Percentiles rank a stretch among this genome's conserved stretches.
phyloP scores from a whole-genome alignment of 2,113 vertebrate genomes.

The Ictalurus punctatus region DNA sequence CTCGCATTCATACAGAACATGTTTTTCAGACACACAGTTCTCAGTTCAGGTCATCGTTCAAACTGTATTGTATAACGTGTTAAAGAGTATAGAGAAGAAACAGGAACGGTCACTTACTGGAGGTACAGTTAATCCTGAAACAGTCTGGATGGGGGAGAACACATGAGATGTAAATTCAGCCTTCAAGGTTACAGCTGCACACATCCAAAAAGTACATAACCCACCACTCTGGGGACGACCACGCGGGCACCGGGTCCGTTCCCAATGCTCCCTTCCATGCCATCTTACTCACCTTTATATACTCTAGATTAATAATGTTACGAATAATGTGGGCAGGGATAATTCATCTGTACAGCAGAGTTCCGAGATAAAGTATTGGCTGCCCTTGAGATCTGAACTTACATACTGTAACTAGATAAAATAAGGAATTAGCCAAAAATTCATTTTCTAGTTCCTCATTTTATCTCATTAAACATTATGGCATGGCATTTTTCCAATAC shows the following conservation, averaged over 20 bases:
- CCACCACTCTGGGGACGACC: conserved; percentile 99
- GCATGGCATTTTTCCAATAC: background rate
- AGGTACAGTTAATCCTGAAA: conserved; percentile 99
- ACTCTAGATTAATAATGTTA: conserved; percentile 3
- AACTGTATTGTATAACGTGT: background rate
- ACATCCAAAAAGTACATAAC: conserved; percentile 96
- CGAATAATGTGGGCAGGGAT: background rate
- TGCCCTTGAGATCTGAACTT: conserved; percentile 3
- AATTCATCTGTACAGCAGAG: background rate
- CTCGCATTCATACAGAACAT: background rate
- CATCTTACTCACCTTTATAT: background rate
- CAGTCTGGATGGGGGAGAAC: conserved; percentile 99
- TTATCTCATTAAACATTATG: too few species aligned
- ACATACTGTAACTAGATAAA: background rate
- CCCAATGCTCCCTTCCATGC: conserved; percentile 70
- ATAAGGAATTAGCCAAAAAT: too few species aligned
- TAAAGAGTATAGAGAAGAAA: conserved; percentile 73
- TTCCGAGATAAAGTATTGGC: background rate
- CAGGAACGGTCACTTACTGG: conserved; percentile 99
- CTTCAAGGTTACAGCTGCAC: conserved; percentile 99
- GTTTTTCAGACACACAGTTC: background rate
- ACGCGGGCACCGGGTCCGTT: conserved; percentile 88
- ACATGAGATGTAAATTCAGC: conserved; percentile 99
- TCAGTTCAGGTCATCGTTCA: conserved; percentile 2
- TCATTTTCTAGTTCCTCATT: background rate